Conservation (phyloP, 2,797 vertebrate genomes). For the Danionella dracula region DNA sequence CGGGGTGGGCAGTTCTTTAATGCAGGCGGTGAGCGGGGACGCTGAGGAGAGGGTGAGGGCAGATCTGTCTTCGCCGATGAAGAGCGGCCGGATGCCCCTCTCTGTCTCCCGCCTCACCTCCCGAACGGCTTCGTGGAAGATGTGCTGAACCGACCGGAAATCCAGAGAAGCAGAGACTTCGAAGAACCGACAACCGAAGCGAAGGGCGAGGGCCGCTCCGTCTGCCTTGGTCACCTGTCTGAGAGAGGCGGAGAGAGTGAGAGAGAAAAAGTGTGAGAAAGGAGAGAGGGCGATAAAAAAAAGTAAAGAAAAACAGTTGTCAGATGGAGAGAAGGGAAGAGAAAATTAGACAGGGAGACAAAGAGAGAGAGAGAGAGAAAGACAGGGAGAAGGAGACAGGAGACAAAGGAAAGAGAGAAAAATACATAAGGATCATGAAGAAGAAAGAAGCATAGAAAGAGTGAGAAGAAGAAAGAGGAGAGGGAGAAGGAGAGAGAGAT, state of each 20-base stretch:
- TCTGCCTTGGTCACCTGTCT: constrained; percentile 85
- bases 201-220: constrained; percentile 71
- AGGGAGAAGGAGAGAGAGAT: too few species aligned
- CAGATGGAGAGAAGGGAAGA: too few species aligned
- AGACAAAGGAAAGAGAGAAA: too few species aligned
- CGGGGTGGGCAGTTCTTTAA: constrained; percentile 83
- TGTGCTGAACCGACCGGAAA: constrained; percentile 72
- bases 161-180: constrained; percentile 87
- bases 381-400: too few species aligned
- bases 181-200: constrained; percentile 76
- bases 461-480: too few species aligned
- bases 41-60: constrained; percentile 52
- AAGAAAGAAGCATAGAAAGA: too few species aligned
- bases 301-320: too few species aligned
- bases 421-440: too few species aligned
- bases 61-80: constrained; percentile 75
- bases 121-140: constrained; percentile 82
- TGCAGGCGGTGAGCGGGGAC: constrained; percentile 62
- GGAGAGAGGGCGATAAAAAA: too few species aligned
- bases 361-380: too few species aligned
- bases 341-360: too few species aligned
- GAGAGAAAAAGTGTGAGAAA: too few species aligned
- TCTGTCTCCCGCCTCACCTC: constrained; percentile 67
- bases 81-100: constrained; percentile 61
- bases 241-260: not conserved